A percentile compares a stretch with the other conserved stretches of the same genome.
phyloP scores from a whole-genome alignment of 2,888 invertebrate species.

The Entomobrya proxima region DNA sequence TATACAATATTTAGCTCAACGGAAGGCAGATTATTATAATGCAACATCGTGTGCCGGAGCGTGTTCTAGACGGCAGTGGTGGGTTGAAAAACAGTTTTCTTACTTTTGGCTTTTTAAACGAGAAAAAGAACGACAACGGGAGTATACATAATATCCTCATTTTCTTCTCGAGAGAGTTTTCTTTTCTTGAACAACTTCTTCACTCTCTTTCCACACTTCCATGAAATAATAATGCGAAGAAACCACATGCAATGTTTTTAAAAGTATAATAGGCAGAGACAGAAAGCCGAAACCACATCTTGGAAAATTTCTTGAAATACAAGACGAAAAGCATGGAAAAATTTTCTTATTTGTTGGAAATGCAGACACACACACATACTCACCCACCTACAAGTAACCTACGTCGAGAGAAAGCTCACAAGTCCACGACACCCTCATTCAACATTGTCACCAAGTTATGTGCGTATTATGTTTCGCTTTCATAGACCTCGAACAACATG shows the following conservation, averaged over 20 bases:
- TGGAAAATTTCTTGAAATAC: neutral
- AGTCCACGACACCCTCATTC: neutral
- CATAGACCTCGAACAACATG: neutral
- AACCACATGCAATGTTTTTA: constrained; percentile 11
- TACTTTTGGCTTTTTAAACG: neutral
- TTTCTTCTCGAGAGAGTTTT: constrained; percentile 18
- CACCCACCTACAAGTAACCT: neutral
- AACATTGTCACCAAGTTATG: neutral
- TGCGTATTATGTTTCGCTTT: constrained; percentile 17
- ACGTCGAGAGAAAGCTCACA: neutral
- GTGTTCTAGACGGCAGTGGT: no score
- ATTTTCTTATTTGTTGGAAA: neutral
- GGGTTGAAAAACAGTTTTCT: neutral
- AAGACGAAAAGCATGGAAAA: neutral
- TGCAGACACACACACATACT: neutral
- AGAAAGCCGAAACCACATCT: neutral
- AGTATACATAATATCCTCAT: neutral
- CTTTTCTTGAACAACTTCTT: neutral
- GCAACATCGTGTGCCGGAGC: no score
- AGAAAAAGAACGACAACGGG: neutral
- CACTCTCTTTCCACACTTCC: neutral
- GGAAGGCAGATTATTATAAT: no score
- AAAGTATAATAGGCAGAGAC: no score
- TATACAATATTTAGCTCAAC: no score
- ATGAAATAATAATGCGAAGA: constrained; percentile 6